These are phyloP conservation scores for Remorina albescens DNA, from an alignment of 2,797 vertebrate species.

Conservation along the genomic window DNA sequence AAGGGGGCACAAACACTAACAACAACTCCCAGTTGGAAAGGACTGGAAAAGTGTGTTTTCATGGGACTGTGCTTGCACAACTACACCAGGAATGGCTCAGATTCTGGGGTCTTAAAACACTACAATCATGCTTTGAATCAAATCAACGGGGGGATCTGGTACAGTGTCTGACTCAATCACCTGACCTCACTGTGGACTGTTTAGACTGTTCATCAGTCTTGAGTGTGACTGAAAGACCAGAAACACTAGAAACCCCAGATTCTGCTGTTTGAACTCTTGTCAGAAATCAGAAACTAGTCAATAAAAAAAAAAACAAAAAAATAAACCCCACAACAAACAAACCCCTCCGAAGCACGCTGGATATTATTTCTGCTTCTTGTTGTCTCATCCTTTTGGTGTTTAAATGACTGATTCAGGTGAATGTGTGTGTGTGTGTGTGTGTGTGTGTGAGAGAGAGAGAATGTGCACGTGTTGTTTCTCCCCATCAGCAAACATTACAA, in stretches of 20 bases:
- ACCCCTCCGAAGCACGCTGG: slow-evolving; percentile 76
- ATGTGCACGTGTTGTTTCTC: slow-evolving; percentile 52
- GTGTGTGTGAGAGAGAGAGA: too few species aligned
- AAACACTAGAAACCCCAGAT: slow-evolving; percentile 61
- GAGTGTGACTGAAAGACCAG: slow-evolving; percentile 49
- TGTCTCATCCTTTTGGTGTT: slow-evolving; percentile 57
- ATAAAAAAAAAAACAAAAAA: slow-evolving; percentile 17
- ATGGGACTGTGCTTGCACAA: slow-evolving; percentile 71
- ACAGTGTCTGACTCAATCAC: slow-evolving; percentile 52
- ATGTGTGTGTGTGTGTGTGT: slow-evolving; percentile 23
- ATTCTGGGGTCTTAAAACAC: slow-evolving; percentile 36
- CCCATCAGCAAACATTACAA: slow-evolving; percentile 48
- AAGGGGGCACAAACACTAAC: slow-evolving; percentile 49
- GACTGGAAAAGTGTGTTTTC: slow-evolving; percentile 45
- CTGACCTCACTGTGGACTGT: slow-evolving; percentile 73
- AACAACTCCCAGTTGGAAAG: slow-evolving; percentile 47
- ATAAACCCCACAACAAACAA: slow-evolving; percentile 32
- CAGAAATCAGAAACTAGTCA: slow-evolving; percentile 52
- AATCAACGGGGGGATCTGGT: slow-evolving; percentile 61
- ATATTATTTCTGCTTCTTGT: slow-evolving; percentile 75
- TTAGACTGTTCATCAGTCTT: slow-evolving; percentile 27
- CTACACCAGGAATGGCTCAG: slow-evolving; percentile 46
- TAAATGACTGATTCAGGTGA: slow-evolving; percentile 52
- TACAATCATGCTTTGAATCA: slow-evolving; percentile 56
- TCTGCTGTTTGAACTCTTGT: slow-evolving; percentile 59